These are phyloP conservation scores for Chrysolina americana DNA, from an alignment of 2,888 invertebrate species.

Conservation along the genomic window DNA sequence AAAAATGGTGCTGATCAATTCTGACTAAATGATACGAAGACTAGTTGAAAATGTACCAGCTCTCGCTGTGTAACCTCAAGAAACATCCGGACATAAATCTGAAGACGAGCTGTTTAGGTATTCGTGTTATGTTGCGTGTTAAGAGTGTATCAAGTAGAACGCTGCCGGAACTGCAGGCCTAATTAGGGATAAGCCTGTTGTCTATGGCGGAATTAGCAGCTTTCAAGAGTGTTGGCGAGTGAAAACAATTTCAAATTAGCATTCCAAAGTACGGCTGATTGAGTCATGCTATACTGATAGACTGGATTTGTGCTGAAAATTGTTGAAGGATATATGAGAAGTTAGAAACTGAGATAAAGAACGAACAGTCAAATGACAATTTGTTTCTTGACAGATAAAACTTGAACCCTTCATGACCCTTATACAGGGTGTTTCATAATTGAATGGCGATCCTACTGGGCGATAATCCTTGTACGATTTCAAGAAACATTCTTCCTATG, in stretches of 20 bases:
- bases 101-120: not conserved
- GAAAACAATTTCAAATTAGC: constrained; percentile 18
- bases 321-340: not conserved
- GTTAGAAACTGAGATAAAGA: too few relatives aligned
- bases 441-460: too few relatives aligned
- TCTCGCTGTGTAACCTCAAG: too few relatives aligned
- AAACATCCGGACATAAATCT: too few relatives aligned
- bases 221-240: not conserved
- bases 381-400: too few relatives aligned
- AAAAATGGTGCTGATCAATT: too few relatives aligned
- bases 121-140: constrained; percentile 45
- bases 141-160: constrained; percentile 45
- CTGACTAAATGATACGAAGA: not conserved
- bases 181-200: constrained; percentile 52
- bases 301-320: not conserved
- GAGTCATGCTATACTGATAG: constrained; percentile 6
- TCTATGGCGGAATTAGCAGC: not conserved
- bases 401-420: too few relatives aligned
- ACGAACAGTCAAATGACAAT: too few relatives aligned
- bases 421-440: too few relatives aligned
- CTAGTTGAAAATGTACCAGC: too few relatives aligned
- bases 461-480: too few relatives aligned
- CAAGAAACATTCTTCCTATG: too few relatives aligned
- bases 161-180: constrained; percentile 53
- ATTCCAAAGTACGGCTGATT: constrained; percentile 14